Evolutionary conservation across 2,113 vertebrate genomes (phyloP).

Genomic region (Lepisosteus osseus): DNA sequence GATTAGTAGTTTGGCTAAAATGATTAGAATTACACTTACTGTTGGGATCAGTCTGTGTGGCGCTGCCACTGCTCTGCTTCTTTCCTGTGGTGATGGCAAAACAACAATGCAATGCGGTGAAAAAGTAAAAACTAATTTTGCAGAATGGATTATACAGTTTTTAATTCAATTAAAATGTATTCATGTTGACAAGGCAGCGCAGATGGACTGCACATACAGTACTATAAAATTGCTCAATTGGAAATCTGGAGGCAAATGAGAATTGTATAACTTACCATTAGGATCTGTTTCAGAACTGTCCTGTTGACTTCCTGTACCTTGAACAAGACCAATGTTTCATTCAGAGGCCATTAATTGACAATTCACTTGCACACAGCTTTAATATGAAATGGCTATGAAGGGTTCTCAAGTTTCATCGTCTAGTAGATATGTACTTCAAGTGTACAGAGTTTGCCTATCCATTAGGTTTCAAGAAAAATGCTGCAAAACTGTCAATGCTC

Average conservation of each 20-base stretch:
- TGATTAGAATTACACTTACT: no score
- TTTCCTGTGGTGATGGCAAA: neutral
- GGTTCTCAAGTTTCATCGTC: no score
- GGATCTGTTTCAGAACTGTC: slow-evolving; percentile 30
- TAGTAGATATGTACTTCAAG: no score
- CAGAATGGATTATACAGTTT: neutral
- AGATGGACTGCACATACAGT: no score
- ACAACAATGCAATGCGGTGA: neutral
- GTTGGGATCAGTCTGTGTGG: neutral
- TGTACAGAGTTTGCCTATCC: no score
- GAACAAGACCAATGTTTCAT: slow-evolving; percentile 30
- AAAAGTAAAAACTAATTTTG: no score
- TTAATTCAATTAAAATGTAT: neutral
- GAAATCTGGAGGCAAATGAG: neutral
- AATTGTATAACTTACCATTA: slow-evolving; percentile 34
- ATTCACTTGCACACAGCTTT: no score
- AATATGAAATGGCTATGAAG: no score
- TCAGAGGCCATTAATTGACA: neutral
- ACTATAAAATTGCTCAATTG: no score
- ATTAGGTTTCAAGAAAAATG: no score
- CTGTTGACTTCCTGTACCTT: slow-evolving; percentile 35
- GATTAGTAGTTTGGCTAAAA: no score
- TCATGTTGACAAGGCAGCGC: neutral
- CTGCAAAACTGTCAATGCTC: no score
- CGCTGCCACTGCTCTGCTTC: neutral